Percentiles rank a stretch among this genome's conserved stretches.
Evolutionary conservation across 2,888 invertebrate species (phyloP).

Genomic region (Rhamphomyia laevipes): DNA sequence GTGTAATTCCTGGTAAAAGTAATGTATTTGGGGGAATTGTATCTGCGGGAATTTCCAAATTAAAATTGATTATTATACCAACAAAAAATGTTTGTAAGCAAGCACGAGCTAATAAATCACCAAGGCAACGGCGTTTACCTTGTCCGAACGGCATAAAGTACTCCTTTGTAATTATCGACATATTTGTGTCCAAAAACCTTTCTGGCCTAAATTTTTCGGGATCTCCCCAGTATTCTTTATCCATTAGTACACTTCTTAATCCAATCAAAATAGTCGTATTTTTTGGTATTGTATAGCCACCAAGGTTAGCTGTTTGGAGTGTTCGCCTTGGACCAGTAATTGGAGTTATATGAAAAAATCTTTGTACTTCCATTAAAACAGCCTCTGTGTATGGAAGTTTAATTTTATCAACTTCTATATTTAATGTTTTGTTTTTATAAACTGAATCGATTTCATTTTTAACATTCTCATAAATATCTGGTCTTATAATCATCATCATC

Average conservation of each 20-base stretch:
- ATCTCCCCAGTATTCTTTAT: slow-evolving; percentile 46
- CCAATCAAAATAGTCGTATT: slow-evolving; percentile 43
- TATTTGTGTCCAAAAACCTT: slow-evolving; percentile 42
- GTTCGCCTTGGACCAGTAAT: slow-evolving; percentile 46
- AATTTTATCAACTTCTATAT: slow-evolving; percentile 30
- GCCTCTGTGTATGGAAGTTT: slow-evolving; percentile 44
- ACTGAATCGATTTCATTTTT: slow-evolving; percentile 43
- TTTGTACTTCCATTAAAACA: slow-evolving; percentile 44
- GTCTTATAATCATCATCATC: slow-evolving; percentile 45
- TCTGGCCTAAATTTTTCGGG: slow-evolving; percentile 52
- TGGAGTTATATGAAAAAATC: slow-evolving; percentile 44
- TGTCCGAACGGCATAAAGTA: slow-evolving; percentile 35
- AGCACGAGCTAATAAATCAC: slow-evolving; percentile 48
- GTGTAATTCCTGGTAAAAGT: slow-evolving; percentile 43
- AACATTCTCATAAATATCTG: slow-evolving; percentile 46
- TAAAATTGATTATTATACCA: slow-evolving; percentile 46
- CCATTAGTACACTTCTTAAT: slow-evolving; percentile 44
- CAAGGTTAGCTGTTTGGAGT: slow-evolving; percentile 41
- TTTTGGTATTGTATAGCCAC: slow-evolving; percentile 44
- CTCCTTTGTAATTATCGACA: slow-evolving; percentile 26
- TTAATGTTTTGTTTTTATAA: slow-evolving; percentile 19
- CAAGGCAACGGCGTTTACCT: slow-evolving; percentile 54
- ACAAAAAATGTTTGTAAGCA: slow-evolving; percentile 50
- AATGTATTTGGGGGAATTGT: slow-evolving; percentile 34
- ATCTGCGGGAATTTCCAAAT: slow-evolving; percentile 36